Evolutionary conservation across 2,797 vertebrate genomes (phyloP).

Genomic region (Dromococcyx pavoninus): DNA sequence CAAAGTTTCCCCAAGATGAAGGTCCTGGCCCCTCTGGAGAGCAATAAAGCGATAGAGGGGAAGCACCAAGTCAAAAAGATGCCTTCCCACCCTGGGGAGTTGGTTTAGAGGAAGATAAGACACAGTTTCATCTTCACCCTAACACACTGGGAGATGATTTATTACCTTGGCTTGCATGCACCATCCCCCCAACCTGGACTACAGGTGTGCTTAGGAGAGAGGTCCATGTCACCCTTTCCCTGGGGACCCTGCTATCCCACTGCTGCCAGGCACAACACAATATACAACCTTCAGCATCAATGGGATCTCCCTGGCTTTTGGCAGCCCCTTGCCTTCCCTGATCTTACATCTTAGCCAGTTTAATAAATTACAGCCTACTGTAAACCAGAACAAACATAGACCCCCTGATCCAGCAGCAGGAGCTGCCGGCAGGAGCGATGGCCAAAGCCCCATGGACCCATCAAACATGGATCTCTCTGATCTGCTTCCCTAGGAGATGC

Average conservation of each 20-base stretch:
- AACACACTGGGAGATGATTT: background rate
- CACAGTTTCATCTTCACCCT: background rate
- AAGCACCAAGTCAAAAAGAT: background rate
- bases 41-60: background rate
- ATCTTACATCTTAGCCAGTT: rapidly evolving
- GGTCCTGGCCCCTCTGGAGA: background rate
- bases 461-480: background rate
- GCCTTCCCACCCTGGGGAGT: background rate
- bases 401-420: background rate
- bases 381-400: background rate
- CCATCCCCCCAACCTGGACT: background rate
- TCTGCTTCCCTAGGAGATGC: background rate
- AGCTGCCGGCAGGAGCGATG: background rate
- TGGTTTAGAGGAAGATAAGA: background rate
- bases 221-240: background rate
- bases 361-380: background rate
- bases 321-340: background rate
- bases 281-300: background rate
- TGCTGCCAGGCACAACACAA: background rate
- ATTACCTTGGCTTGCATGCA: background rate
- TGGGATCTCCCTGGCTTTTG: background rate
- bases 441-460: background rate
- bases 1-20: background rate
- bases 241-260: background rate
- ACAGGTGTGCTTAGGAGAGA: background rate